Evolutionary conservation across 2,797 vertebrate genomes (phyloP), one percentile per base, ranked within the genome.

Genomic region (Cirrhinus molitorella): DNA sequence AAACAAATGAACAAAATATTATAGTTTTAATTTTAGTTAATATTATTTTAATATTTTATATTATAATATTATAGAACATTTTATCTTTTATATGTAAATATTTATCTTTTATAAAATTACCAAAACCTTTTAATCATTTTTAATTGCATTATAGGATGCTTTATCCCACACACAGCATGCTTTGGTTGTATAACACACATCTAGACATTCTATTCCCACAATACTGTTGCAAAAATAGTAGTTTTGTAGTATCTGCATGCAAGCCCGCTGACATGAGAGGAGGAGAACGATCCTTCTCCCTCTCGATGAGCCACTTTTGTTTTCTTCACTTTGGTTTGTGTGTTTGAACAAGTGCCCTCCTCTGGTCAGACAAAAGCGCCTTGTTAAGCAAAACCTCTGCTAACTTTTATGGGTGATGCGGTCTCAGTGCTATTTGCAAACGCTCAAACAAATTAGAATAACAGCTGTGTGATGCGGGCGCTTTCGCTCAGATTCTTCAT

Each of bases 381-480:
- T 75, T 86, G 79, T 86, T 89, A 89, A 89, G 89, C 85, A 90
- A 88, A 91, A 88, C 75, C 89, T 91, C 89, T 83, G 88, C 80
- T 86, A 80, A 83, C 11, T 3, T 88, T 89, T 81, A 88, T 85
- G 88, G 90, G 74, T 21, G 80, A 80, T 87, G 89, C 0, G 23
- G 88, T 83, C 86, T 21, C 77, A 74, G 86, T 86, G 0, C 0
- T 83, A 67, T 92, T 92, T 92, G 86, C 87, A 89, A 85, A 57
- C 84, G 84, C 77, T 88, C 86, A 83, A 90, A 90, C 70, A 88
- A 89, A 88, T 92, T 84, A 88, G 80, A 88, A 87, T 83, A 85
- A 75, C 87, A 87, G 85, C 87, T 88, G 88, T 85, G 85, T 73
- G 82, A 83, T 83, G 80, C 83, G 77, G 82, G 81, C 76, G 66